Base-by-base conservation (phyloP, 2,888 invertebrate species). In the Incurvaria masculella region DNA sequence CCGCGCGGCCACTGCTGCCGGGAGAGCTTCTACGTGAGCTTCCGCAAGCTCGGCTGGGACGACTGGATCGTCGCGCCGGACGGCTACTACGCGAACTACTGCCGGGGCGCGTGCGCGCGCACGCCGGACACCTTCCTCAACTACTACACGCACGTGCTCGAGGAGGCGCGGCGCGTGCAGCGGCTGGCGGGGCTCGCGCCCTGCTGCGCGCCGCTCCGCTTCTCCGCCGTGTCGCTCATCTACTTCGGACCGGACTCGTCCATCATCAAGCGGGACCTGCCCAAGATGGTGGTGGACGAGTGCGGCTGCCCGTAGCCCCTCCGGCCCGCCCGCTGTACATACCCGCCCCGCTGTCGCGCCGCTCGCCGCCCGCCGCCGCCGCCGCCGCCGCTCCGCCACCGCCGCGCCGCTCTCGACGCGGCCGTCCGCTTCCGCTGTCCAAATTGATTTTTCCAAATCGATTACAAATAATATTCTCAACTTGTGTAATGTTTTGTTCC, bases 261-360 rank as follows among this genome's bases (percentile, higher is more conserved):
- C 79, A 93, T 95, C 70, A 91, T 95, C 71, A 94, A 95, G 72
- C 84, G 94, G 62, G 94, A 94, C 80, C 81, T 95, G 67, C 94
- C 94, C 57, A 94, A 94, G 81, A 95, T 95, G 94, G 91, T 94
- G 60, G 94, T 95, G 54, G 94, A 95, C 72, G 94, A 94, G 81
- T 95, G 95, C 79, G 94, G 94, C 59, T 95, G 95, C 75, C 94
- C 94, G 60, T 94, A 85, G 69, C 47, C 41, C 46, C 43, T 5
- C 42, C 20, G 19, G 14, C 44, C 11, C 48, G 45, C 39, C 8
- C 17, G 17, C 61, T 66, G 68, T 66, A 66, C 67, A 66, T 64
- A 66, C 65, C 64, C 62, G 57, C 61, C 59, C 59, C 60, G 60
- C 23, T 58, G 57, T 53, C 60, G 57, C 61, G 62, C 52, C 58